phyloP scores from a whole-genome alignment of 2,888 invertebrate species.

The Steinernema scapterisci region DNA sequence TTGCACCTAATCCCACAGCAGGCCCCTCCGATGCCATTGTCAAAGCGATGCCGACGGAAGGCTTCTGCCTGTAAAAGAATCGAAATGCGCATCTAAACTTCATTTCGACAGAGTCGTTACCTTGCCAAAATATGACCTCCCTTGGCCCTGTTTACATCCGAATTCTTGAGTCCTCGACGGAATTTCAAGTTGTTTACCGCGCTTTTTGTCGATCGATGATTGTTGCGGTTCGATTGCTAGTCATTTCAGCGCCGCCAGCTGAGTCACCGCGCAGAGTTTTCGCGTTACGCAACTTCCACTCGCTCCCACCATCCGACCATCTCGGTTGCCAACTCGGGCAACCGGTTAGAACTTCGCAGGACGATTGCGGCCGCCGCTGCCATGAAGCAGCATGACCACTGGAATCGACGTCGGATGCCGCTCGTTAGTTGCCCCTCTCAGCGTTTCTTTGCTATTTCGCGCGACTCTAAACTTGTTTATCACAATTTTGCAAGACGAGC shows the following conservation, averaged over 20 bases:
- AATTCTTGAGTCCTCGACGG: too few relatives aligned
- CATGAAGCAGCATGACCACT: not conserved
- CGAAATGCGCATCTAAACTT: too few relatives aligned
- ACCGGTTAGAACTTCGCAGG: not conserved
- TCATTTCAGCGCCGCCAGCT: not conserved
- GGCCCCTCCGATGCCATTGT: too few relatives aligned
- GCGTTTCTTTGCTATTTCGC: not conserved
- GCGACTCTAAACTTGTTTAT: slow-evolving; percentile 20
- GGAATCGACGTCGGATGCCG: not conserved
- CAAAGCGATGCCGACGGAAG: too few relatives aligned
- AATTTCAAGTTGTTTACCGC: too few relatives aligned
- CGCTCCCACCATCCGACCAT: not conserved
- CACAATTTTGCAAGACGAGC: not conserved
- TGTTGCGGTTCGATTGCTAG: not conserved
- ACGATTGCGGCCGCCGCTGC: not conserved
- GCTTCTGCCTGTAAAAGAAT: too few relatives aligned
- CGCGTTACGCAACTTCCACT: not conserved
- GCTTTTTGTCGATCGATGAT: too few relatives aligned
- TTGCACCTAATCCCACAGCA: too few relatives aligned
- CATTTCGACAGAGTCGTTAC: too few relatives aligned
- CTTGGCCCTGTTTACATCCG: too few relatives aligned
- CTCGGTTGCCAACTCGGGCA: not conserved
- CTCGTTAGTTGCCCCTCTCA: slow-evolving; percentile 9
- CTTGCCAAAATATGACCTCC: too few relatives aligned
- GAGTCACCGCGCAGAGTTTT: slow-evolving; percentile 5